These are phyloP conservation scores for Notolabrus celidotus DNA, from an alignment of 2,797 vertebrate genomes.

Conservation along the genomic window DNA sequence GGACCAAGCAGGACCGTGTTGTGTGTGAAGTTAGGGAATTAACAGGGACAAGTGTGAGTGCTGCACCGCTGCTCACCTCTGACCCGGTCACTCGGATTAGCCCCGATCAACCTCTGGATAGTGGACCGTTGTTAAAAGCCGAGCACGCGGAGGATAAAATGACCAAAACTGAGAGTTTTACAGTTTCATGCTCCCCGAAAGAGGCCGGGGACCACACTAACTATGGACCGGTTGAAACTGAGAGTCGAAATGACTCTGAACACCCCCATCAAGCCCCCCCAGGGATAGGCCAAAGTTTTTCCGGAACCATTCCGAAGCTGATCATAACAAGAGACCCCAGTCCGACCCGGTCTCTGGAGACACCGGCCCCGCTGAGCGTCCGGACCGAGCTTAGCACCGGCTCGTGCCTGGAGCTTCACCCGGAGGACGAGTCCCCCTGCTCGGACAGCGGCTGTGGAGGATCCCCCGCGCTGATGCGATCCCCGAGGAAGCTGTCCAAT, in stretches of 20 bases:
- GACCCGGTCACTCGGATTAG: conserved; percentile 49
- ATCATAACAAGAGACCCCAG: conserved; percentile 89
- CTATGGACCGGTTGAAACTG: conserved; percentile 4
- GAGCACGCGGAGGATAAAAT: conserved; percentile 44
- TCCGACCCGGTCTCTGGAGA: conserved; percentile 56
- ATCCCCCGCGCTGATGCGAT: conserved; percentile 83
- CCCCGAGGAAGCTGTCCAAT: conserved; percentile 87
- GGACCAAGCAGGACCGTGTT: conserved; percentile 32
- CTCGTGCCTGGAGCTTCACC: conserved; percentile 69
- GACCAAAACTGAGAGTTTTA: conserved; percentile 64
- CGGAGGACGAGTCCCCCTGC: conserved; percentile 85
- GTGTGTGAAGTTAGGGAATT: conserved; percentile 23
- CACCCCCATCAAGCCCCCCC: conserved; percentile 14
- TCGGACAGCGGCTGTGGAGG: conserved; percentile 90
- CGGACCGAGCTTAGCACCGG: conserved; percentile 51
- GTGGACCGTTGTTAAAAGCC: background rate
- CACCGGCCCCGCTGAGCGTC: conserved; percentile 34
- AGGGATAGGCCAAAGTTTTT: conserved; percentile 61
- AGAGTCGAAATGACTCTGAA: conserved; percentile 26
- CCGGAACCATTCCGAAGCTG: conserved; percentile 88
- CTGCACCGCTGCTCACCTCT: conserved; percentile 28
- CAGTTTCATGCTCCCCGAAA: conserved; percentile 16
- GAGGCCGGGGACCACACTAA: conserved; percentile 13
- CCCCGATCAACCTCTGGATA: conserved; percentile 29
- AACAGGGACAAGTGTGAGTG: conserved; percentile 16